phyloP scores from a whole-genome alignment of 2,797 vertebrate genomes.

The Ciconia nigra region DNA sequence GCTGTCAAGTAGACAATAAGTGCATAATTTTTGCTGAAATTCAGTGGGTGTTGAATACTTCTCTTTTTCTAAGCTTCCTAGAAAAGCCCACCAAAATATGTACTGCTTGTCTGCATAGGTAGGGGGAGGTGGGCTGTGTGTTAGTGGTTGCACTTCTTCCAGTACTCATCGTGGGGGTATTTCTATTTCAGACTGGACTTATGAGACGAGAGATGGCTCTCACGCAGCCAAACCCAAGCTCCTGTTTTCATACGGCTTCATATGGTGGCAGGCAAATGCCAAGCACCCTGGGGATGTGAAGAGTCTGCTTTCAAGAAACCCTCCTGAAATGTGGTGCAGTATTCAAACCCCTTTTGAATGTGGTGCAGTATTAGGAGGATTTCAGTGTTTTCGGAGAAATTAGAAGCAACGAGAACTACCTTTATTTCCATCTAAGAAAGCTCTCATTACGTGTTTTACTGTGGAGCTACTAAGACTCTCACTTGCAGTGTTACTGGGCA shows the following conservation, averaged over 20 bases:
- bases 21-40: neutral
- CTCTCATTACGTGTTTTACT: neutral
- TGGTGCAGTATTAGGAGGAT: neutral
- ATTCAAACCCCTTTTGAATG: neutral
- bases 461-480: neutral
- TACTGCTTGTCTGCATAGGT: neutral
- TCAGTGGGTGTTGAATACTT: neutral
- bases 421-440: neutral
- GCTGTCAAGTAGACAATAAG: neutral
- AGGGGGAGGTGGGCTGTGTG: rapidly evolving
- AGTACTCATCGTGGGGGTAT: neutral
- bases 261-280: neutral
- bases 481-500: neutral
- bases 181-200: neutral
- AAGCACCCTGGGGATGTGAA: neutral
- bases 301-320: neutral
- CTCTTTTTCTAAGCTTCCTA: neutral
- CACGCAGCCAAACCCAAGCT: neutral
- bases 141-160: neutral
- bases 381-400: neutral
- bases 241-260: neutral
- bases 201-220: neutral
- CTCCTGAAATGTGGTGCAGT: neutral
- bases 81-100: neutral
- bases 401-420: neutral